phyloP scores from a whole-genome alignment of 1,140 invertebrate species.

The Ceratitis capitata region DNA sequence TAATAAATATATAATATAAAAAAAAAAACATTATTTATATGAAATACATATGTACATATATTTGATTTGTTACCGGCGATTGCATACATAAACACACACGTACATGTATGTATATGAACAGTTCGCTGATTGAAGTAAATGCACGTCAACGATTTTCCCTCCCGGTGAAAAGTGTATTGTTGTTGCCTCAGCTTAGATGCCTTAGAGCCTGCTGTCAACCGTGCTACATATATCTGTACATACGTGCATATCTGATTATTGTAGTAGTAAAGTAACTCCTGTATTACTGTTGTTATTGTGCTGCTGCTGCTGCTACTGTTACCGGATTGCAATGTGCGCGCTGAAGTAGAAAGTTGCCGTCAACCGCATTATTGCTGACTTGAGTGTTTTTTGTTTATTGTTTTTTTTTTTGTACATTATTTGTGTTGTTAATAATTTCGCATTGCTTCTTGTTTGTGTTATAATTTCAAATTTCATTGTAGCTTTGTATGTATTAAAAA shows the following conservation, averaged over 20 bases:
- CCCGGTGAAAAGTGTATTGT: constrained; percentile 9
- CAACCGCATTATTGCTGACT: constrained; percentile 6
- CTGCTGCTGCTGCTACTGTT: too few species aligned
- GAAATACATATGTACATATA: background rate
- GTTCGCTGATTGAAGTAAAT: background rate
- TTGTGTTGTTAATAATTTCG: constrained; percentile 7
- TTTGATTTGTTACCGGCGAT: background rate
- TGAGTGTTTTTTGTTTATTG: background rate
- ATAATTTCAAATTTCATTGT: background rate
- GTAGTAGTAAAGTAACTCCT: background rate
- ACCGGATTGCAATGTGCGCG: constrained; percentile 29
- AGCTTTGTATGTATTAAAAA: background rate
- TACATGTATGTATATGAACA: background rate
- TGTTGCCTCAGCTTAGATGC: background rate
- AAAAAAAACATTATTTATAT: background rate
- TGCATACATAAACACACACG: background rate
- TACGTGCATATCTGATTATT: background rate
- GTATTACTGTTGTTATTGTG: background rate
- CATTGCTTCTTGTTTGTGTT: background rate
- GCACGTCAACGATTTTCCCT: background rate
- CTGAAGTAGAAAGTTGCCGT: constrained; percentile 36
- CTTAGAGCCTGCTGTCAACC: background rate
- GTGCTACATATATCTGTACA: background rate
- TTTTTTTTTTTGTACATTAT: too few species aligned
- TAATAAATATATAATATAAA: background rate